Conservation (phyloP, 2,113 vertebrate genomes). For the Platysteira castanea region DNA sequence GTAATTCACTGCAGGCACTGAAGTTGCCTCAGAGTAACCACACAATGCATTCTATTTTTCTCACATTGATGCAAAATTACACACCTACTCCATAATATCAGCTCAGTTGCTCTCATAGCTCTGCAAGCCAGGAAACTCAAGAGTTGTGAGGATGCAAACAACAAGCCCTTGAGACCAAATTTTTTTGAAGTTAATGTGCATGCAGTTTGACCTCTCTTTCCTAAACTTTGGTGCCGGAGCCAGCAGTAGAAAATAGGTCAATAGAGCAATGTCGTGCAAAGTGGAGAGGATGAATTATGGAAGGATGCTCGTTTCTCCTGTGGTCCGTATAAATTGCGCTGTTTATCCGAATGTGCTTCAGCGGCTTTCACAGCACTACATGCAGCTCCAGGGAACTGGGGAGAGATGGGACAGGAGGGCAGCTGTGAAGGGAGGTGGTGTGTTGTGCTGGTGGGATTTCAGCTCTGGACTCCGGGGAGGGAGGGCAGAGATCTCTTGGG, state of each 20-base stretch:
- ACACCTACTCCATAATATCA: not conserved
- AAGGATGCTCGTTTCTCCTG: not conserved
- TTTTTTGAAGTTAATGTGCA: not conserved
- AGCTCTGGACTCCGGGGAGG: not conserved
- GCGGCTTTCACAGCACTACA: not conserved
- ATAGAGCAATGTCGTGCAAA: not conserved
- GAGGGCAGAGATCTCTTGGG: not conserved
- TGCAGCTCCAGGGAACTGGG: not conserved
- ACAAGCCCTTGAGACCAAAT: not conserved
- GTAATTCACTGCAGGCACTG: not conserved
- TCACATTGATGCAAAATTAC: not conserved
- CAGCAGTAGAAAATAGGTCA: slow-evolving; percentile 22
- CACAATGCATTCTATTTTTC: not conserved
- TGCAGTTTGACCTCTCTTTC: not conserved
- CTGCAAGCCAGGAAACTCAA: not conserved
- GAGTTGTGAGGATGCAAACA: not conserved
- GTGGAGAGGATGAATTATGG: slow-evolving; percentile 6
- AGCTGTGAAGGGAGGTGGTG: not conserved
- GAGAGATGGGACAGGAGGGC: not conserved
- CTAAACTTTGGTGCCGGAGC: not conserved
- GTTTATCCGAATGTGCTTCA: not conserved
- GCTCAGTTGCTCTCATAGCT: not conserved
- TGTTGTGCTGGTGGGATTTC: not conserved
- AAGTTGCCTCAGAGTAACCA: not conserved
- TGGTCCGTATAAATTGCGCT: not conserved